Evolutionary conservation across 2,113 vertebrate genomes (phyloP), one percentile per base, ranked within the genome.

Genomic region (Trematomus loennbergii): DNA sequence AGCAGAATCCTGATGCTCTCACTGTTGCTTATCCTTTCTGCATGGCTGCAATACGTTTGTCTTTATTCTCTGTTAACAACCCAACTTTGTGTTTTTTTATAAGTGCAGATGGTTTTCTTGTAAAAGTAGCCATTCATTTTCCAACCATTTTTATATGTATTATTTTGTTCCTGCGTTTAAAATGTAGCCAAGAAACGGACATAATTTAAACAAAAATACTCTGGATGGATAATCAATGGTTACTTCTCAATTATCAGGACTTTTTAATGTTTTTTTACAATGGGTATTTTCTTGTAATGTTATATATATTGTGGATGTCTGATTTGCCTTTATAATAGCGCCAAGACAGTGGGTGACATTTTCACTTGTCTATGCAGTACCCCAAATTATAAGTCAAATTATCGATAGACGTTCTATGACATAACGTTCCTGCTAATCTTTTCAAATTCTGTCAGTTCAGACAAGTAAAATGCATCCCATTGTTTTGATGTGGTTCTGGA

Each of bases 21-120:
- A 83, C 83, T 88, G 85, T 89, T 91, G 90, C 91, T 92, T 90
- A 72, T 85, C 79, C 46, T 92, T 78, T 91, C 64, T 94, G 94
- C 94, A 95, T 95, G 94, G 93, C 93, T 90, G 76, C 69, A 72
- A 85, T 76, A 53, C 81, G 80, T 93, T 89, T 89, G 81, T 81
- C 79, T 89, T 29, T 67, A 12, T 85, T 66, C 72, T 84, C 78
- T 82, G 83, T 87, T 87, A 79, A 83, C 77, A 50, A 62, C 60
- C 80, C 78, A 54, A 60, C 72, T 79, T 78, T 78, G 64, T 73
- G 71, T 67, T 84, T 58, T 72, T 40, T 82, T 72, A 84, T 87
- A 55, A 79, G 54, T 81, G 60, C 72, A 62, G 52, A 79, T 46
- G 57, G 76, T 86, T 82, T 85, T 36, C 3, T 89, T 91, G 86